Base-by-base conservation (phyloP, 2,888 invertebrate species). In the Lottia gigantea region DNA sequence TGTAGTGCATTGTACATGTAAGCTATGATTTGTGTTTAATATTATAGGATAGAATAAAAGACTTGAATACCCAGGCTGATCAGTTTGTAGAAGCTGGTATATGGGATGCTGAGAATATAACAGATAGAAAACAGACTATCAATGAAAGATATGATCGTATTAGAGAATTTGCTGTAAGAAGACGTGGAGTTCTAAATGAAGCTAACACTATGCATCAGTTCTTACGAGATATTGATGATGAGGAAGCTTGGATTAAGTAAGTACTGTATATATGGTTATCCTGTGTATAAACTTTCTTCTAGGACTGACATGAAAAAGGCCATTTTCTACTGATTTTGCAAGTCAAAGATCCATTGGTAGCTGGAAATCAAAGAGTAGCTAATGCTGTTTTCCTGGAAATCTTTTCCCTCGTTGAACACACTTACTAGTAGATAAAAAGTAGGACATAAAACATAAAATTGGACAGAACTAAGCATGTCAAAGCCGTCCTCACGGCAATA, bases 201-300 rank as follows among this genome's bases (percentile, higher is more conserved):
- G 98, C 98, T 62, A 95, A 97, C 88, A 98, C 97, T 8, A 92
- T 99, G 87, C 98, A 99, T 89, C 98, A 99, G 90, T 99, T 99
- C 94, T 96, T 98, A 92, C 91, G 98, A 69, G 98, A 99, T 88
- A 97, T 99, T 88, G 98, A 98, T 76, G 98, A 99, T 87, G 98
- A 99, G 90, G 98, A 99, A 90, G 96, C 97, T 11, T 99, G 98
- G 98, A 98, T 99, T 89, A 98, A 97, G 93, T 93, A 74, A 88
- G 90, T 85, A 6, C n/a, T n/a, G n/a, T n/a, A n/a, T n/a, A n/a
- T n/a, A 31, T 31, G 2, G 31, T 31, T 31, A 31, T 31, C 6
- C 31, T 31, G 31, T 31, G 6, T 6, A 31, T 31, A 31, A 31
- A 31, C 31, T 31, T 31, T 31, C 31, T 3, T 6, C 31, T 31